A percentile compares a stretch with the other conserved stretches of the same genome.
These are phyloP conservation scores for Pseudorhiza aurosa DNA, from an alignment of 30 jellyfish, hydroid and myxozoan genomes.

Conservation along the genomic window DNA sequence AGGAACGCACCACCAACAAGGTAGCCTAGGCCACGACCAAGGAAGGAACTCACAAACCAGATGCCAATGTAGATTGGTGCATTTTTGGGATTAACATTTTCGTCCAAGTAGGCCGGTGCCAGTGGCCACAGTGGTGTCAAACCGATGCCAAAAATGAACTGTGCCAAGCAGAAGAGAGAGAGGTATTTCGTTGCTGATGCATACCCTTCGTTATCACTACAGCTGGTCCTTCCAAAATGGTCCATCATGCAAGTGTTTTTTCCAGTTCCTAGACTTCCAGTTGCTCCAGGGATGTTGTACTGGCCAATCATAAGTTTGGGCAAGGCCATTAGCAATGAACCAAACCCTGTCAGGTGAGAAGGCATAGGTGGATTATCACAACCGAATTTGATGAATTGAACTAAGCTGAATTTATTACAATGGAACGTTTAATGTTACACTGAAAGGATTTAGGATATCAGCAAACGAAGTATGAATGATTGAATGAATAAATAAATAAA, in stretches of 20 bases:
- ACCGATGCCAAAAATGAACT: slow-evolving; percentile 85
- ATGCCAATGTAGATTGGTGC: slow-evolving; percentile 88
- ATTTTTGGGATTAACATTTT: slow-evolving; percentile 79
- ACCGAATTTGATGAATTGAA: no score
- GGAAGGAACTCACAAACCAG: slow-evolving; percentile 71
- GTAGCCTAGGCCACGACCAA: slow-evolving; percentile 92
- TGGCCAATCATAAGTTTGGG: slow-evolving; percentile 82
- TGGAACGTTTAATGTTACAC: no score
- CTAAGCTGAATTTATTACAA: no score
- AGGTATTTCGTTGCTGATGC: slow-evolving; percentile 29
- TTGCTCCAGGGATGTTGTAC: slow-evolving; percentile 50
- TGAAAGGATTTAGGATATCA: no score
- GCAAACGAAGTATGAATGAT: background rate
- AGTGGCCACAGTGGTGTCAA: slow-evolving; percentile 84
- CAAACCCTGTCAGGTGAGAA: no score
- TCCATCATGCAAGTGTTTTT: slow-evolving; percentile 29
- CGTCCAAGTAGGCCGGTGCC: slow-evolving; percentile 91
- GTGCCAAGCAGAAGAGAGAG: slow-evolving; percentile 58
- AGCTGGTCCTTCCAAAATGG: slow-evolving; percentile 1
- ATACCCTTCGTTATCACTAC: slow-evolving; percentile 6
- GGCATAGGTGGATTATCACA: no score
- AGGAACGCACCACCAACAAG: slow-evolving; percentile 76
- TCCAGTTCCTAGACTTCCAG: background rate
- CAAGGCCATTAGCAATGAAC: slow-evolving; percentile 70
- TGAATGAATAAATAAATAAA: no score